These are phyloP conservation scores for Parazoanthus atlanticus DNA, from an alignment of 92 coral and sea anemone species.

Conservation along the genomic window DNA sequence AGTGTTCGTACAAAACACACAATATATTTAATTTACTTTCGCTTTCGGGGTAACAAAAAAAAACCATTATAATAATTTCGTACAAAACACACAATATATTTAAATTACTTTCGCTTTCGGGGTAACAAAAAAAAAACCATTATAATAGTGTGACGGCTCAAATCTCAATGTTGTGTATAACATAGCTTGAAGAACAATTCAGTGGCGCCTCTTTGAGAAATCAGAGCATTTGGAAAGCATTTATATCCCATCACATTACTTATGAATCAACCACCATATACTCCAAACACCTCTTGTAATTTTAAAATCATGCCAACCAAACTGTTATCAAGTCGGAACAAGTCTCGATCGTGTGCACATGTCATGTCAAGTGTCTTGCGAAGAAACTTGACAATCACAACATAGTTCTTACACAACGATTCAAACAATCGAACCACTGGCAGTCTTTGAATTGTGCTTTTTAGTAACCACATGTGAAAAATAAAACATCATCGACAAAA, in stretches of 20 bases:
- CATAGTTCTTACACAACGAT: no score
- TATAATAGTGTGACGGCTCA: not conserved
- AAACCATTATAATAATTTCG: not conserved
- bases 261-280: not conserved
- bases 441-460: not conserved
- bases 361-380: no score
- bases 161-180: not conserved
- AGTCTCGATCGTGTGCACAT: no score
- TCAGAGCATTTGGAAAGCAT: not conserved
- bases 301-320: no score
- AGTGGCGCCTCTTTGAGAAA: not conserved
- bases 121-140: not conserved
- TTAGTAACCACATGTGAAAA: slow-evolving; percentile 2
- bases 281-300: not conserved
- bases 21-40: no score
- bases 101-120: no score
- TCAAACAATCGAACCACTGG: not conserved
- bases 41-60: not conserved
- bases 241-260: not conserved
- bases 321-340: no score
- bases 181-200: not conserved
- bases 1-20: not conserved
- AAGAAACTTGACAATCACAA: no score
- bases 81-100: not conserved
- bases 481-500: not conserved